Evolutionary conservation across 2,888 invertebrate species (phyloP), one percentile per base, ranked within the genome.

Genomic region (Eretmocerus hayati): DNA sequence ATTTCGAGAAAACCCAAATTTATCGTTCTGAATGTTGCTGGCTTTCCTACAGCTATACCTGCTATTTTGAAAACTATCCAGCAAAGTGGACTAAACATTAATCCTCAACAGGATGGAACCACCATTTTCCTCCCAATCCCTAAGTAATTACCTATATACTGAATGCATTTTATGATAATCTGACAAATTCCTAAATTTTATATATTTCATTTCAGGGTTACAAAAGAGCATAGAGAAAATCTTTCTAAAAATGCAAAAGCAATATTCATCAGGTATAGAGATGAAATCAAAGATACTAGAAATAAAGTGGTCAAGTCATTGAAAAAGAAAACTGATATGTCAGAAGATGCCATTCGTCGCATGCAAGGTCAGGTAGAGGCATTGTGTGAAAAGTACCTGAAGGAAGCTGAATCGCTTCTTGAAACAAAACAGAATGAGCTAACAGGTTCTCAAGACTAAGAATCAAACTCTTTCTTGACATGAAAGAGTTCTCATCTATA

Each of bases 91-190:
- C 81, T 95, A 77, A 92, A 92, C 71, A 74, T 95, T 46, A 94
- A 90, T 74, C 92, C 94, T 0, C 94, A 95, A 67, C 92, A 93
- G 71, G 95, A 96, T 66, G 93, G 93, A 19, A 92, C 90, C 2
- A 89, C 87, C 2, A 72, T 96, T 40, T 94, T 81, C 71, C 78
- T 96, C 43, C 88, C 90, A 31, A 80, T 93, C 57, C 92, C 94
- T 11, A 93, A 91, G 85, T 85, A 76, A 75, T 74, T 64, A 23
- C 37, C 48, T 40, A 30, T 31, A 16, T 33, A 13, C 33, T 33
- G 15, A n/a, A 26, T 26, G 26, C n/a, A n/a, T 26, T 26, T 26
- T 26, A 26, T 9, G 26, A n/a, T n/a, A n/a, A n/a, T 30, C 13
- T 30, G 8, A 30, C 30, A 30, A 30, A 9, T 30, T 30, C 30